Conservation (phyloP, 2,113 vertebrate species). For the Phylloscopus whistleri region DNA sequence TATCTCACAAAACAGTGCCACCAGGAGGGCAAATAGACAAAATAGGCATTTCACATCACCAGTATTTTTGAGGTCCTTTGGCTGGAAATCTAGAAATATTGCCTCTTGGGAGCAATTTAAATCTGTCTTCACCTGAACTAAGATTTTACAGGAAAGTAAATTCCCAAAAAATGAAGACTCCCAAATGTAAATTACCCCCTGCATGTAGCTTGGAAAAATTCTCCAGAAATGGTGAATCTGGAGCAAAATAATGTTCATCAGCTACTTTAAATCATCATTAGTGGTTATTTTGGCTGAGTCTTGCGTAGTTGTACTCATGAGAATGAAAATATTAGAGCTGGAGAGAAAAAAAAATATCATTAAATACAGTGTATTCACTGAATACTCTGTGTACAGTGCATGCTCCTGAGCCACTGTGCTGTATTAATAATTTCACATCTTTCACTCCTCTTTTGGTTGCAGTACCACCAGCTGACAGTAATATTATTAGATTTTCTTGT, state of each 20-base stretch:
- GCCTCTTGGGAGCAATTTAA: background rate
- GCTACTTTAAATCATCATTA: background rate
- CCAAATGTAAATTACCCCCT: background rate
- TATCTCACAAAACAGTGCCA: background rate
- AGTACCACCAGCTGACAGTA: background rate
- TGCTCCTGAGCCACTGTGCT: background rate
- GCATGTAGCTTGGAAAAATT: background rate
- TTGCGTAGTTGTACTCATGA: background rate
- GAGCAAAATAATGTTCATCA: background rate
- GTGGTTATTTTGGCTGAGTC: background rate
- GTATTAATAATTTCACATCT: background rate
- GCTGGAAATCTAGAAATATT: background rate
- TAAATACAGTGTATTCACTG: background rate
- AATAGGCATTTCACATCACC: background rate
- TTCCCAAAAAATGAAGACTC: background rate
- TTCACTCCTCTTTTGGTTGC: background rate
- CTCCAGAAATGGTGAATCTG: background rate
- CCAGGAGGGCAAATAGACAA: background rate
- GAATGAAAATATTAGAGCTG: background rate
- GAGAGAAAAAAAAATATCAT: background rate
- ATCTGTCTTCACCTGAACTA: background rate
- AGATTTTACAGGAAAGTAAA: background rate
- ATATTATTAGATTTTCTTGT: background rate
- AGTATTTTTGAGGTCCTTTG: background rate
- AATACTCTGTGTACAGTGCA: background rate